A percentile compares a stretch with the other conserved stretches of the same genome.
These are phyloP conservation scores for Muraenolepis orangiensis DNA, from an alignment of 2,797 vertebrate genomes.

Conservation along the genomic window DNA sequence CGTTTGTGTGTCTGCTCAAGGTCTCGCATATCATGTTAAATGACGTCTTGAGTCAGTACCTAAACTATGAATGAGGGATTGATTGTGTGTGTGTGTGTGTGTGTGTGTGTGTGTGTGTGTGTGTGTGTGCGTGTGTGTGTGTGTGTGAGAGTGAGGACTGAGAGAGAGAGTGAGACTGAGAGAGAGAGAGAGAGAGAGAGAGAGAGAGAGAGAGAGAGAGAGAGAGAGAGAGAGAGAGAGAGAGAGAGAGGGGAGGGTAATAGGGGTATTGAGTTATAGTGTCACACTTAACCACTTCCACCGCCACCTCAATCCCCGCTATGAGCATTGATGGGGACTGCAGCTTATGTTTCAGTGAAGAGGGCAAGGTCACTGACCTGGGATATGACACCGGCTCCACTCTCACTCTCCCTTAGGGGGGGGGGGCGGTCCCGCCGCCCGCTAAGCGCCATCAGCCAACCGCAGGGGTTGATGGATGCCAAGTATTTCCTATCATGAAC, in stretches of 20 bases:
- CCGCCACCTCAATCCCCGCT: conserved; percentile 10
- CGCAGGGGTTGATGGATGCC: conserved; percentile 2
- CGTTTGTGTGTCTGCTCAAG: conserved; percentile 6
- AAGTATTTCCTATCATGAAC: conserved; percentile 18
- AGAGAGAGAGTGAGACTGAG: too few relatives aligned
- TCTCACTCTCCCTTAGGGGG: background rate
- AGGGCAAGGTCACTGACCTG: background rate
- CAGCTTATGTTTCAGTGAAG: background rate
- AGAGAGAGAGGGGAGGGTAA: too few relatives aligned
- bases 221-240: too few relatives aligned
- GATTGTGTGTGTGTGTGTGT: too few relatives aligned
- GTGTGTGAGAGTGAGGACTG: too few relatives aligned
- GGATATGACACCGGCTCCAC: conserved; percentile 6
- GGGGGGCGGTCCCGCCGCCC: background rate
- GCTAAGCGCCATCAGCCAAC: background rate
- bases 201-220: too few relatives aligned
- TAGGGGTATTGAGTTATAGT: conserved; percentile 3
- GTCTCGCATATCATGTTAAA: conserved; percentile 24
- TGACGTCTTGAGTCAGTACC: background rate
- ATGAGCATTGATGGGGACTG: conserved; percentile 11
- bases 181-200: too few relatives aligned
- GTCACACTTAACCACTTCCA: background rate
- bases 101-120: too few relatives aligned
- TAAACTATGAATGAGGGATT: background rate
- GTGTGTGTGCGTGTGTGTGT: too few relatives aligned